Conservation (phyloP, 2,888 invertebrate species). For the Geophilus truncorum region DNA sequence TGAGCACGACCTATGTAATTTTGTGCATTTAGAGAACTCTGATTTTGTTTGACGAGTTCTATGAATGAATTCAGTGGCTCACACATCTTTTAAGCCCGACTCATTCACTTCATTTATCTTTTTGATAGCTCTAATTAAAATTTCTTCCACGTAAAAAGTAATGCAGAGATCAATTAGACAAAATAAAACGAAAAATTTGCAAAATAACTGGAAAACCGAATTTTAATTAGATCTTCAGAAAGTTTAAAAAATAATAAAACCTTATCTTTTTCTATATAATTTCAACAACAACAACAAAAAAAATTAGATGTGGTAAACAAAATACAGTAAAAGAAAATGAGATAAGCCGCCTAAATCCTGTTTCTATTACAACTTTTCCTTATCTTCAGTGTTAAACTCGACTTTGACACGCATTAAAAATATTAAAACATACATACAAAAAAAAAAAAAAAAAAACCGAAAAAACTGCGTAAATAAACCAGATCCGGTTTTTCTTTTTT, state of each 20-base stretch:
- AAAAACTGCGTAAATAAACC: not conserved
- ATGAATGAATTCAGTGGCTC: not conserved
- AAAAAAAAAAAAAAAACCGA: not conserved
- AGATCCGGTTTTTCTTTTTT: not conserved
- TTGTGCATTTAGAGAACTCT: too few relatives aligned
- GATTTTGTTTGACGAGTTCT: too few relatives aligned
- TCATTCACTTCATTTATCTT: not conserved
- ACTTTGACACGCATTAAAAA: not conserved
- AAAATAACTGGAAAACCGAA: too few relatives aligned
- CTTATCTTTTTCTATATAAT: too few relatives aligned
- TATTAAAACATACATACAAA: not conserved
- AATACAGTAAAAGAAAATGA: not conserved
- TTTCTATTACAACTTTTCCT: not conserved
- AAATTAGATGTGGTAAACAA: not conserved
- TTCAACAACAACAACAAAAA: too few relatives aligned
- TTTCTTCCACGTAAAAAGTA: not conserved
- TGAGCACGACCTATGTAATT: too few relatives aligned
- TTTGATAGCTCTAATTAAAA: not conserved
- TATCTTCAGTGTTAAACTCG: not conserved
- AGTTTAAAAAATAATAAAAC: too few relatives aligned
- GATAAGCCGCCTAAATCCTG: not conserved
- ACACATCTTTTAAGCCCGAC: not conserved
- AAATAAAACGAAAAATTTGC: not conserved
- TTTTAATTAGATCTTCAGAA: not conserved
- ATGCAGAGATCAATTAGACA: not conserved